Base-by-base conservation (phyloP, 1,140 invertebrate species). In the Reticulitermes speratus region DNA sequence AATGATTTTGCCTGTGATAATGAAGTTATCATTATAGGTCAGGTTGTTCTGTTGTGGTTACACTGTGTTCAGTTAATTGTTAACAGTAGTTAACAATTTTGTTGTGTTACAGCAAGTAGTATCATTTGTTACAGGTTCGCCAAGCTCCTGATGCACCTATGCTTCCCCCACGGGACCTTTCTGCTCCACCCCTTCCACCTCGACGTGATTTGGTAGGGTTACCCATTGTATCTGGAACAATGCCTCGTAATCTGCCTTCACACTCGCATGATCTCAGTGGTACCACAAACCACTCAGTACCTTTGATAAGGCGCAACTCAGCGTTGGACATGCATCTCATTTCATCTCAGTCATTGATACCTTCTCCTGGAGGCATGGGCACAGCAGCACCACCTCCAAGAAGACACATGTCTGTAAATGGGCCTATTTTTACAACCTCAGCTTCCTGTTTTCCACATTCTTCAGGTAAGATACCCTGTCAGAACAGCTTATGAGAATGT, bases 121-220 rank as follows among this genome's bases (percentile, higher is more conserved):
- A 55, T 19, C 52, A n/a, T 87, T 86, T 84, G 9, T 87, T 87
- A 30, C 85, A 93, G 91, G 92, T 90, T 55, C 91, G 92, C 88
- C 93, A 94, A 90, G 93, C 93, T 38, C 92, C 93, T 38, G 93
- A 94, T 88, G 92, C 93, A 65, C 93, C 93, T 6, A 91, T 93
- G 59, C 90, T 94, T 87, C 94, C 94, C 44, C 93, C 94, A 25
- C 90, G 93, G 86, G 93, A 94, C 88, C 90, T 92, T 14, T 93
- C 93, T 30, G 94, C 94, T 44, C 94, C 94, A 6, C 93, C 93
- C 85, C 89, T 95, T 85, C 94, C 94, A 32, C 94, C 94, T 25
- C 90, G 94, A 86, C 69, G 85, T n/a, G 85, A 86, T 82, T 23
- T 44, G 44, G n/a, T 32, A 81, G 48, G 83, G 19, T 44, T 59